These are phyloP conservation scores for Oncorhynchus nerka DNA, from an alignment of 2,113 vertebrate species.

Conservation along the genomic window DNA sequence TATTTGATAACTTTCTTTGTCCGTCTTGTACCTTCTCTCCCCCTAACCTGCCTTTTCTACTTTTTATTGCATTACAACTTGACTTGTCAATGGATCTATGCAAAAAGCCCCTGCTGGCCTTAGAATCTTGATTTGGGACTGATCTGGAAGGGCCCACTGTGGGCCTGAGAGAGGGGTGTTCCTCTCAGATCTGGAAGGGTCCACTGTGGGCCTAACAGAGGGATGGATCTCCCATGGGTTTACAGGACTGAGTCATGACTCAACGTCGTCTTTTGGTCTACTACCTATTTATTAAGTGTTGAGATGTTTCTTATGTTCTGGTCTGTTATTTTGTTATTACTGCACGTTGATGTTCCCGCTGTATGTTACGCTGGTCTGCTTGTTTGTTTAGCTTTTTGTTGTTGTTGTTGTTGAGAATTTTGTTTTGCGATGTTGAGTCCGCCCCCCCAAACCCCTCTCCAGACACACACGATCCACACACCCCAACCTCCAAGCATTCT, in stretches of 20 bases:
- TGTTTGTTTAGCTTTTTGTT: slow-evolving; percentile 71
- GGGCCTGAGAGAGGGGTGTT: slow-evolving; percentile 58
- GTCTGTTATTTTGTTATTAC: slow-evolving; percentile 54
- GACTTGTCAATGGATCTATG: slow-evolving; percentile 35
- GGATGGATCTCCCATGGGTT: slow-evolving; percentile 58
- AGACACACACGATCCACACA: slow-evolving; percentile 22
- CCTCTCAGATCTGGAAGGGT: slow-evolving; percentile 55
- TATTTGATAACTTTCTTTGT: slow-evolving; percentile 17
- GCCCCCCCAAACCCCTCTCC: neutral
- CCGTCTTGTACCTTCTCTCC: slow-evolving; percentile 22
- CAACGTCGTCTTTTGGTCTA: slow-evolving; percentile 63
- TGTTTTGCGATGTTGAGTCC: slow-evolving; percentile 62
- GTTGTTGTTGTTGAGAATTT: slow-evolving; percentile 36
- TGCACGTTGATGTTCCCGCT: slow-evolving; percentile 71
- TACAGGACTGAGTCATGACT: slow-evolving; percentile 77
- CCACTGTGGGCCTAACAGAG: slow-evolving; percentile 55
- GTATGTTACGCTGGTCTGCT: slow-evolving; percentile 75
- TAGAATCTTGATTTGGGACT: too few species aligned
- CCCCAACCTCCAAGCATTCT: slow-evolving; percentile 16
- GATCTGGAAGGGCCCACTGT: slow-evolving; percentile 47
- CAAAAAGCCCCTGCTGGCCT: too few species aligned
- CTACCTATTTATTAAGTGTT: slow-evolving; percentile 63
- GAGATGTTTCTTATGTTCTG: slow-evolving; percentile 54
- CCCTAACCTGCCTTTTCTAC: slow-evolving; percentile 38
- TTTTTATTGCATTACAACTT: slow-evolving; percentile 19